A percentile compares a stretch with the other conserved stretches of the same genome.
Conservation (phyloP, 2,888 invertebrate genomes). For the Blastobasis adustella region DNA sequence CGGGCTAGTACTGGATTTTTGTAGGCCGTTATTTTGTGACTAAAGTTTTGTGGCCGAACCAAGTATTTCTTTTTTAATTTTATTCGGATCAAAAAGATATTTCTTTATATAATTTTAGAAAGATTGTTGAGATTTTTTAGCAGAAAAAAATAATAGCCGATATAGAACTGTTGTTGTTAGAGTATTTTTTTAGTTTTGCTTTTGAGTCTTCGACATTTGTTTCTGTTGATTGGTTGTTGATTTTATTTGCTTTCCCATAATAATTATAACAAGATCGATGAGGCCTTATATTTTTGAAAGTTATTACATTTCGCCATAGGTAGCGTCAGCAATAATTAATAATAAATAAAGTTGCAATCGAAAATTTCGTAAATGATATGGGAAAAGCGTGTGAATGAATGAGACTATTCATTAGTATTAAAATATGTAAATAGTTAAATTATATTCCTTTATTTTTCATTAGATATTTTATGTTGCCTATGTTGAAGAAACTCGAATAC, state of each 20-base stretch:
- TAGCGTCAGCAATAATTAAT: conserved; percentile 21
- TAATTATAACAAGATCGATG: conserved; percentile 26
- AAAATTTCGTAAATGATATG: neutral
- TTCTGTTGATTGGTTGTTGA: conserved; percentile 21
- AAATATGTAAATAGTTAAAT: conserved; percentile 34
- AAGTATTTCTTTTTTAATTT: too few relatives aligned
- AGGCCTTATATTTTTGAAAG: conserved; percentile 55
- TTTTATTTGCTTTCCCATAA: conserved; percentile 5
- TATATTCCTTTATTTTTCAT: conserved; percentile 51
- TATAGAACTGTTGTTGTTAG: conserved; percentile 13
- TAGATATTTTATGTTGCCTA: conserved; percentile 34
- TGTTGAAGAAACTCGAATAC: conserved; percentile 18
- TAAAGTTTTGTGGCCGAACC: too few relatives aligned
- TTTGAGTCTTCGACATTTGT: conserved; percentile 21
- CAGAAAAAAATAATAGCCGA: conserved; percentile 1
- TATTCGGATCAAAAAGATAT: too few relatives aligned
- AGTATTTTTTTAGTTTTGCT: conserved; percentile 7
- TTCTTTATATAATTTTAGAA: too few relatives aligned
- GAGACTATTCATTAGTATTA: conserved; percentile 26
- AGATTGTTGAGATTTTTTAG: conserved; percentile 5
- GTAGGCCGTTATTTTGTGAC: too few relatives aligned
- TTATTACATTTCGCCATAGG: conserved; percentile 25
- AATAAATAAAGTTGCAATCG: neutral
- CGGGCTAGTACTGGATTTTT: too few relatives aligned
- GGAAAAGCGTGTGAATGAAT: conserved; percentile 3